Conservation (phyloP, 2,113 vertebrate species). For the Heliornis fulica region DNA sequence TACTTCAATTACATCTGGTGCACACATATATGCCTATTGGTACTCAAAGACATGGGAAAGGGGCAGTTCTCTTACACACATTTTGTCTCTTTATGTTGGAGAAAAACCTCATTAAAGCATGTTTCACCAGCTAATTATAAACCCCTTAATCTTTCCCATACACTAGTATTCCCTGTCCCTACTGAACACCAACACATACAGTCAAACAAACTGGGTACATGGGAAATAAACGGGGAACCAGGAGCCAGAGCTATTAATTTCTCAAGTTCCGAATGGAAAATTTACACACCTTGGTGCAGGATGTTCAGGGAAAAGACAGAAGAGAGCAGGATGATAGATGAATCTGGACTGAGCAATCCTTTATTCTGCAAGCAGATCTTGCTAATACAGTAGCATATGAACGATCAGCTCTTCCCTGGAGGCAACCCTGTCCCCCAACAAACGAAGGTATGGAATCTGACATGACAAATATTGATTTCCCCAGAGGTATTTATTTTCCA, state of each 20-base stretch:
- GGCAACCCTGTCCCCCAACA: not conserved
- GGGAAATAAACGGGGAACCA: not conserved
- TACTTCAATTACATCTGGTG: not conserved
- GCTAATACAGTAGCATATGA: not conserved
- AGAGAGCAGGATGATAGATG: not conserved
- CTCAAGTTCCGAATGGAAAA: not conserved
- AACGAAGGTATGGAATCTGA: not conserved
- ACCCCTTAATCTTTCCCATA: not conserved
- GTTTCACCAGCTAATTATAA: not conserved
- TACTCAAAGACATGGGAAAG: not conserved
- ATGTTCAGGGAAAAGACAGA: not conserved
- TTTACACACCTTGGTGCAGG: not conserved
- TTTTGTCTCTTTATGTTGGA: not conserved
- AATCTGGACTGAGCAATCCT: not conserved
- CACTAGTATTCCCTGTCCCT: not conserved
- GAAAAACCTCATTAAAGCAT: not conserved
- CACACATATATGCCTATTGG: not conserved
- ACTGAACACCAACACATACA: not conserved
- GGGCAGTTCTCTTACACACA: not conserved
- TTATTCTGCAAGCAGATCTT: not conserved
- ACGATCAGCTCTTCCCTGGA: not conserved
- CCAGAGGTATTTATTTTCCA: slow-evolving; percentile 13
- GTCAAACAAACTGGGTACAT: not conserved
- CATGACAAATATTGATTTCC: slow-evolving; percentile 21
- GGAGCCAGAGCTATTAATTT: not conserved